Conservation (phyloP, 2,797 vertebrate genomes). For the Muraenolepis orangiensis region DNA sequence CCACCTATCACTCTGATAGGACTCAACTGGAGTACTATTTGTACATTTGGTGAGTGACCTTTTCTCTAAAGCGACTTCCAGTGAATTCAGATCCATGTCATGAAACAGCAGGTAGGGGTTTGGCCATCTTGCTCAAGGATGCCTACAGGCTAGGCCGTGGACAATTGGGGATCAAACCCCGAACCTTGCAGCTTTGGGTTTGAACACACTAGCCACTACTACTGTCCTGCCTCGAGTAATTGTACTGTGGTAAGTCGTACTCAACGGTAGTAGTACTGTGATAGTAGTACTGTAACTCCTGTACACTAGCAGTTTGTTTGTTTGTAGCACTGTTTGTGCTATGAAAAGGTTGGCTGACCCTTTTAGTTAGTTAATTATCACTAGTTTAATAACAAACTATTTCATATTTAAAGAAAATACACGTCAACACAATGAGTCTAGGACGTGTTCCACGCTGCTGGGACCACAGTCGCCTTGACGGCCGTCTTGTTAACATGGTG, state of each 20-base stretch:
- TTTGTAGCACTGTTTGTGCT: too few relatives aligned
- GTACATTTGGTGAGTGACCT: neutral
- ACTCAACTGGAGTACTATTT: neutral
- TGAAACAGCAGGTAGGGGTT: neutral
- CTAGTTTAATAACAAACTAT: too few relatives aligned
- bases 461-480: neutral
- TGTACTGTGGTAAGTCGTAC: neutral
- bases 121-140: too few relatives aligned
- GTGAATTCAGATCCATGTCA: neutral
- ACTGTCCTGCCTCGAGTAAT: neutral
- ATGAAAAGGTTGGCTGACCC: too few relatives aligned
- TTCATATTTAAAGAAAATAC: too few relatives aligned
- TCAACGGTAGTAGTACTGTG: neutral
- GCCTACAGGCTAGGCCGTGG: neutral
- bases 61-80: neutral
- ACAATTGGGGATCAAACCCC: neutral
- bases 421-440: too few relatives aligned
- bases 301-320: neutral
- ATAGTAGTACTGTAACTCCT: neutral
- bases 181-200: neutral
- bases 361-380: too few relatives aligned
- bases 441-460: neutral
- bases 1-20: too few relatives aligned
- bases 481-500: neutral
- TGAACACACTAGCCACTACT: neutral